phyloP scores from a whole-genome alignment of 2,113 vertebrate genomes.

The Oenanthe oenanthe region DNA sequence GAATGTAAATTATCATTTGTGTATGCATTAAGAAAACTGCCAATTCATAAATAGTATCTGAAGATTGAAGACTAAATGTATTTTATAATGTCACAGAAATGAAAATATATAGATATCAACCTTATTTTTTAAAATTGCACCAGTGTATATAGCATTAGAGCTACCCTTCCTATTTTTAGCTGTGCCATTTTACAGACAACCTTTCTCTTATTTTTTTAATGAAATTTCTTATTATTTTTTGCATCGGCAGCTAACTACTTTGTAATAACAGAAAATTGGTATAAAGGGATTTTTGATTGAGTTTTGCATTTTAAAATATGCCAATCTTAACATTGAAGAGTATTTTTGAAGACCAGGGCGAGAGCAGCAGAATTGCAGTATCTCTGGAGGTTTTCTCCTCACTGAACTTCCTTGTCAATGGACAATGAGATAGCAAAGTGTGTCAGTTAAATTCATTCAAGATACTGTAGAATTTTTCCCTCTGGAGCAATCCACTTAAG shows the following conservation, averaged over 20 bases:
- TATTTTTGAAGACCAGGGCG: not conserved
- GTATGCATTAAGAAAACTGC: not conserved
- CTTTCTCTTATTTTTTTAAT: not conserved
- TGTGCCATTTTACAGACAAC: not conserved
- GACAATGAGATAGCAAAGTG: not conserved
- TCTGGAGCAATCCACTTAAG: not conserved
- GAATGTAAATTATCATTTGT: not conserved
- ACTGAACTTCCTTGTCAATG: not conserved
- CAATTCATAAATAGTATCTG: not conserved
- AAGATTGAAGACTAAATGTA: not conserved
- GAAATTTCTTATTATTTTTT: not conserved
- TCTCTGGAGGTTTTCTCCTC: not conserved
- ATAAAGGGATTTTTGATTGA: not conserved
- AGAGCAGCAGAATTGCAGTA: not conserved
- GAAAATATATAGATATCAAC: not conserved
- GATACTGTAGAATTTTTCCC: not conserved
- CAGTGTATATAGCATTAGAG: not conserved
- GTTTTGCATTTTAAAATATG: not conserved
- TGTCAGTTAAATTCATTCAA: not conserved
- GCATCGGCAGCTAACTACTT: not conserved
- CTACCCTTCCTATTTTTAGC: not conserved
- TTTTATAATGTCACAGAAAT: not conserved
- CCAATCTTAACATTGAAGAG: not conserved
- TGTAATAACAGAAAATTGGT: not conserved
- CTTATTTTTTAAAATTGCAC: not conserved